Conservation (phyloP, 2,797 vertebrate genomes). For the Rousettus madagascariensis region DNA sequence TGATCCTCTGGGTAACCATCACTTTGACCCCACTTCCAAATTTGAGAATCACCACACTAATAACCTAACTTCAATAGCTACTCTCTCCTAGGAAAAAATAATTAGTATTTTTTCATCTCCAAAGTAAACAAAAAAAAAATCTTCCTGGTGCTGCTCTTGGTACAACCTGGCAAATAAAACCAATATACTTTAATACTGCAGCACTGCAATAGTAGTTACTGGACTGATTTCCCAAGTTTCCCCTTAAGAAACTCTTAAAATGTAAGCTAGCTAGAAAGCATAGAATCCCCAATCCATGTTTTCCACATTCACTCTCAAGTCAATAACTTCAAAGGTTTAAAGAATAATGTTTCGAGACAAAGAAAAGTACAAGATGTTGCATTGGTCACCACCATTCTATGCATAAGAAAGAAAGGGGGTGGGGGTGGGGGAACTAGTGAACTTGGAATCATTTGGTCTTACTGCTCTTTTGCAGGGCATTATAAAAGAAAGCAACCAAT, state of each 20-base stretch:
- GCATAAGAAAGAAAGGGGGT: conserved; percentile 34
- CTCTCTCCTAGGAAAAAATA: background rate
- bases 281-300: background rate
- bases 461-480: conserved; percentile 55
- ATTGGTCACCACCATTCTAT: conserved; percentile 25
- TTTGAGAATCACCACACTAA: conserved; percentile 30
- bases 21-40: conserved; percentile 37
- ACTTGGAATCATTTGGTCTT: conserved; percentile 68
- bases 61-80: conserved; percentile 42
- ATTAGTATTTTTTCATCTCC: background rate
- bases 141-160: background rate
- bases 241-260: conserved; percentile 67
- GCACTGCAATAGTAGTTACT: background rate
- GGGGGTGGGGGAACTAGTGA: background rate
- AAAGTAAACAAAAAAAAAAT: background rate
- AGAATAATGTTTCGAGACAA: conserved; percentile 54
- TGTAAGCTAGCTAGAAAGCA: conserved; percentile 57
- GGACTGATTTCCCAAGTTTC: conserved; percentile 71
- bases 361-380: conserved; percentile 22
- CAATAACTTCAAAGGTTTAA: conserved; percentile 49
- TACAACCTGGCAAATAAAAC: conserved; percentile 54
- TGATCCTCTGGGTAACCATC: background rate
- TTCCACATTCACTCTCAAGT: conserved; percentile 29
- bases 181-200: background rate
- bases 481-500: conserved; percentile 72